Evolutionary conservation across 2,888 invertebrate genomes (phyloP).

Genomic region (Rhodophaea formosa): DNA sequence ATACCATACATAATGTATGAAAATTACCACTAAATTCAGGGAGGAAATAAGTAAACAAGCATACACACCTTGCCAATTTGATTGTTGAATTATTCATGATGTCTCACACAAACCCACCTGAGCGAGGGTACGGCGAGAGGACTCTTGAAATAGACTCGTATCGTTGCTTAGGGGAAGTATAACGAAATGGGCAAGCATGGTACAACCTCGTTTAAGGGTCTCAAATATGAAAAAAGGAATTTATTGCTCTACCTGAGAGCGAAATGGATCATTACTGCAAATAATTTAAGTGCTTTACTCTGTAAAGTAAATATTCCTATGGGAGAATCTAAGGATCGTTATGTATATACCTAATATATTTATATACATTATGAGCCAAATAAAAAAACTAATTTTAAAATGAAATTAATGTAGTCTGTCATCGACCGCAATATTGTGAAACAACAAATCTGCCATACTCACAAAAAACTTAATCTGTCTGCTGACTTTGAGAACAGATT

Average conservation of each 20-base stretch:
- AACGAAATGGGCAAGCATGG: slow-evolving; percentile 66
- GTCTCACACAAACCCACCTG: slow-evolving; percentile 65
- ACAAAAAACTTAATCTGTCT: too few species aligned
- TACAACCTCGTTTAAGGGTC: slow-evolving; percentile 53
- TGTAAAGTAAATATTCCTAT: neutral
- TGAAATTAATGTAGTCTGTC: too few species aligned
- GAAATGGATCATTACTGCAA: neutral
- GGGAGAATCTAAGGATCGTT: too few species aligned
- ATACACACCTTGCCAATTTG: slow-evolving; percentile 75
- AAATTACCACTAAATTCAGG: slow-evolving; percentile 64
- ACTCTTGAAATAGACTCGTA: slow-evolving; percentile 56
- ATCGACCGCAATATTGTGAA: too few species aligned
- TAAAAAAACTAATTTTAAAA: too few species aligned
- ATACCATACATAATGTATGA: slow-evolving; percentile 39
- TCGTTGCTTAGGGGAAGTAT: slow-evolving; percentile 50
- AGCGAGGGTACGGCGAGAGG: slow-evolving; percentile 41
- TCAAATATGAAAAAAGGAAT: slow-evolving; percentile 51
- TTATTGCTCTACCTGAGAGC: neutral
- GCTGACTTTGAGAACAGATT: too few species aligned
- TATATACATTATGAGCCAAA: too few species aligned
- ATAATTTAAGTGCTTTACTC: neutral
- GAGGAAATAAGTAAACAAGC: slow-evolving; percentile 72
- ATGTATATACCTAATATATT: too few species aligned
- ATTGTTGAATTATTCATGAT: slow-evolving; percentile 78
- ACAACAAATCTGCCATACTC: too few species aligned